Conservation (phyloP, 2,113 vertebrate species). For the human region DNA sequence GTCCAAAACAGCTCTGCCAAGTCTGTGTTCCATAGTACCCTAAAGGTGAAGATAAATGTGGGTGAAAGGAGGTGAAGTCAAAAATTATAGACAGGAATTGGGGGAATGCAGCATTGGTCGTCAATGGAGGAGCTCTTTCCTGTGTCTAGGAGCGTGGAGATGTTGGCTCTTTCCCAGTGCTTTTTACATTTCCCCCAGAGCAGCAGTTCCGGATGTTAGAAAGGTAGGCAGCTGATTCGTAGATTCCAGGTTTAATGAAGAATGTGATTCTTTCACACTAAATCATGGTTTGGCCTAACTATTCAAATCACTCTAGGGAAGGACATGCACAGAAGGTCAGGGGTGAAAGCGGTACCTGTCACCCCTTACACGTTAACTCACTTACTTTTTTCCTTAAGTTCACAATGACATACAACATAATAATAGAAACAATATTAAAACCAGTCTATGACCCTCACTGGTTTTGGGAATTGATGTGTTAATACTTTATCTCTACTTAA, state of each 20-base stretch:
- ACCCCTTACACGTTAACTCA: neutral
- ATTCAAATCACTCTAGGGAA: neutral
- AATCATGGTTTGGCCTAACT: neutral
- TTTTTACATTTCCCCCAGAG: neutral
- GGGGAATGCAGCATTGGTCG: neutral
- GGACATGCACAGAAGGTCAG: neutral
- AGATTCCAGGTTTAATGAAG: neutral
- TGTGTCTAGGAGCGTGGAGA: neutral
- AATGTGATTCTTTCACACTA: neutral
- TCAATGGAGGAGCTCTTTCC: neutral
- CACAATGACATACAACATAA: neutral
- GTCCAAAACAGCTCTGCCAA: too few relatives aligned
- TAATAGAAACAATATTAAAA: neutral
- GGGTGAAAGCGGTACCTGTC: neutral
- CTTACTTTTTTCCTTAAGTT: neutral
- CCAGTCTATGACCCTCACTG: neutral
- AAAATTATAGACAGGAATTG: neutral
- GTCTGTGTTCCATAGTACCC: neutral
- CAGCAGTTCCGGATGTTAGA: constrained; percentile 16
- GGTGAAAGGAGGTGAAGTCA: neutral
- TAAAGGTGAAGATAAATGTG: neutral
- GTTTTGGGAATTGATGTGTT: neutral
- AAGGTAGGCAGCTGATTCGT: neutral
- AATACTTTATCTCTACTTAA: neutral
- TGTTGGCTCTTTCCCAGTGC: neutral